Evolutionary conservation across 2,797 vertebrate species (phyloP).

Genomic region (Kryptolebias ocellatus): DNA sequence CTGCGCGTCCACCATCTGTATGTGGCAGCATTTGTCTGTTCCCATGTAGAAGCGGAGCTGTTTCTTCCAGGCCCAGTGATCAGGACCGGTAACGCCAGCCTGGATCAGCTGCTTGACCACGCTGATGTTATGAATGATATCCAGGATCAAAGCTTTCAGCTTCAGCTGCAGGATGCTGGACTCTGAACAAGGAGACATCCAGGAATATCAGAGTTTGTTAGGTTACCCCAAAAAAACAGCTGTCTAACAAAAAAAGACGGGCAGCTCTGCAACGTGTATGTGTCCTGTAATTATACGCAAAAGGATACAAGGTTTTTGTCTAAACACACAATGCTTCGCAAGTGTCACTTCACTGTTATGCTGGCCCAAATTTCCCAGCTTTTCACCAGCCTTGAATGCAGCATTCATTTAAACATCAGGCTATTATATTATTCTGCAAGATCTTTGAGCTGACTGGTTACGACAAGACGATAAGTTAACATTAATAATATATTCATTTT

Average conservation of each 20-base stretch:
- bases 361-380: too few species aligned
- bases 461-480: too few species aligned
- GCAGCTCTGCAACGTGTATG: background rate
- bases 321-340: too few species aligned
- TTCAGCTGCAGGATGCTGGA: slow-evolving; percentile 90
- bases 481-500: too few species aligned
- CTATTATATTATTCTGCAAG: too few species aligned
- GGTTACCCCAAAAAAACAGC: background rate
- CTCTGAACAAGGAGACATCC: slow-evolving; percentile 76
- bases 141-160: slow-evolving; percentile 94
- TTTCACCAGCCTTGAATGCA: too few species aligned
- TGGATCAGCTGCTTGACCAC: slow-evolving; percentile 90
- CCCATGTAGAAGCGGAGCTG: slow-evolving; percentile 94
- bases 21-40: slow-evolving; percentile 82
- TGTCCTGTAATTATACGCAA: background rate
- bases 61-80: slow-evolving; percentile 94
- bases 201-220: background rate
- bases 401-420: too few species aligned
- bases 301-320: too few species aligned
- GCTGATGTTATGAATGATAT: slow-evolving; percentile 95
- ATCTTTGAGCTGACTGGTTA: too few species aligned
- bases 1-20: slow-evolving; percentile 95
- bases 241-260: background rate
- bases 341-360: too few species aligned
- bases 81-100: slow-evolving; percentile 79